Conservation (phyloP, 2,888 invertebrate species). For the Coelopa pilipes region DNA sequence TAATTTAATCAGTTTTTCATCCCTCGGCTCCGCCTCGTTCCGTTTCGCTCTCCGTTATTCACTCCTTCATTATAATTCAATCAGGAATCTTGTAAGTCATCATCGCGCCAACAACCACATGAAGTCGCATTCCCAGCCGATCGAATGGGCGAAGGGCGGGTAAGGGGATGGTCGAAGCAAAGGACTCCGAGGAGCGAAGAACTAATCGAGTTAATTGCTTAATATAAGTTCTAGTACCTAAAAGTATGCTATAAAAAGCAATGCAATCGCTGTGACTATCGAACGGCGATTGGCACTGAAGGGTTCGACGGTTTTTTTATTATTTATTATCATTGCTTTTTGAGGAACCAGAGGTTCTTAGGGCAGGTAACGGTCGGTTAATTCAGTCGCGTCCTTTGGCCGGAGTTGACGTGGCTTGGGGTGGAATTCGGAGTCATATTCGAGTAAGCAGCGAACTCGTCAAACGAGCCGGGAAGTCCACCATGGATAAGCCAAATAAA, state of each 20-base stretch:
- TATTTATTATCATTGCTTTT: too few relatives aligned
- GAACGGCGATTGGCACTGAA: background rate
- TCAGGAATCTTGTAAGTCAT: slow-evolving; percentile 27
- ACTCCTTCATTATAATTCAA: slow-evolving; percentile 16
- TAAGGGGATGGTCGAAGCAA: too few relatives aligned
- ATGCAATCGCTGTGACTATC: background rate
- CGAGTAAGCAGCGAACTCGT: too few relatives aligned
- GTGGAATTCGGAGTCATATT: background rate
- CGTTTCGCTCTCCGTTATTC: background rate
- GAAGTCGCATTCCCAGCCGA: too few relatives aligned
- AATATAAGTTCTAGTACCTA: slow-evolving; percentile 1
- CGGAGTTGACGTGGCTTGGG: background rate
- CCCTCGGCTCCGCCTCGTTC: background rate
- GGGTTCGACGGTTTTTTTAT: background rate
- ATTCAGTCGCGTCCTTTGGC: background rate
- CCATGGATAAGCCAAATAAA: background rate
- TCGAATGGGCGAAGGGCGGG: background rate
- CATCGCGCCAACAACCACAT: background rate
- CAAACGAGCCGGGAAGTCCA: too few relatives aligned
- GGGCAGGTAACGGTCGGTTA: background rate
- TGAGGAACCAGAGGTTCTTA: background rate
- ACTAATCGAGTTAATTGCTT: slow-evolving; percentile 24
- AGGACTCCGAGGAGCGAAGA: background rate
- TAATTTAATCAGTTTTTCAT: background rate
- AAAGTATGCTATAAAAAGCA: slow-evolving; percentile 13